A percentile compares a stretch with the other conserved stretches of the same genome.
These are phyloP conservation scores for Metacarcinus magister DNA, from an alignment of 2,888 invertebrate species.

Conservation along the genomic window DNA sequence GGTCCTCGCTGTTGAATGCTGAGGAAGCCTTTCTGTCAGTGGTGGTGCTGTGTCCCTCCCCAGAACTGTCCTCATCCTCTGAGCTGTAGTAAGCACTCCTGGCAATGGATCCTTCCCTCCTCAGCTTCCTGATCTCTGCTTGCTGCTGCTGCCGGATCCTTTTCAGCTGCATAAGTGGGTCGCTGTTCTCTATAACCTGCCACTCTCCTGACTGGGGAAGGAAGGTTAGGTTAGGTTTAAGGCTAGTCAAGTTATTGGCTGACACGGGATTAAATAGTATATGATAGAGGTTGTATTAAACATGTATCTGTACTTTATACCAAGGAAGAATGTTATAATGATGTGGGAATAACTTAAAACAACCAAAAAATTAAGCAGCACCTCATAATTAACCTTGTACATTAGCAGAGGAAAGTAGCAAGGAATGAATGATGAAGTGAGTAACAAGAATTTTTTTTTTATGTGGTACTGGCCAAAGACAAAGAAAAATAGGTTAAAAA, in stretches of 20 bases:
- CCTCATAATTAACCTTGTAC: not conserved
- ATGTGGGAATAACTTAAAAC: not conserved
- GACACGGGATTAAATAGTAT: not conserved
- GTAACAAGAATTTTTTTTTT: too few species aligned
- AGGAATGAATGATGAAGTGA: not conserved
- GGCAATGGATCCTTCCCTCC: constrained; percentile 31
- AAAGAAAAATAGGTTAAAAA: not conserved
- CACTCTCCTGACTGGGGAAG: constrained; percentile 64
- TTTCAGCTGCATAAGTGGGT: constrained; percentile 65
- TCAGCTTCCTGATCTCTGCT: constrained; percentile 68
- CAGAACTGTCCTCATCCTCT: constrained; percentile 59
- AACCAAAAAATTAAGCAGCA: not conserved
- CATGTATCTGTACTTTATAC: not conserved
- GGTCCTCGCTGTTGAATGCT: not conserved
- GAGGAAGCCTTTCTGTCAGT: not conserved
- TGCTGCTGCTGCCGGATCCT: constrained; percentile 62
- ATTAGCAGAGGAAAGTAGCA: not conserved
- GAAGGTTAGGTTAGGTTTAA: not conserved
- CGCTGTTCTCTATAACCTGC: constrained; percentile 62
- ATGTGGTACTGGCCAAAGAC: not conserved
- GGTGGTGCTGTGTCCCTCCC: constrained; percentile 2
- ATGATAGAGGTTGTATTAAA: not conserved
- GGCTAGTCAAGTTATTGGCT: not conserved
- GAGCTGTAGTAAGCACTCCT: constrained; percentile 69
- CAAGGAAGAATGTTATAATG: too few species aligned